phyloP scores from a whole-genome alignment of 2,113 vertebrate genomes.

The Aegithalos caudatus region DNA sequence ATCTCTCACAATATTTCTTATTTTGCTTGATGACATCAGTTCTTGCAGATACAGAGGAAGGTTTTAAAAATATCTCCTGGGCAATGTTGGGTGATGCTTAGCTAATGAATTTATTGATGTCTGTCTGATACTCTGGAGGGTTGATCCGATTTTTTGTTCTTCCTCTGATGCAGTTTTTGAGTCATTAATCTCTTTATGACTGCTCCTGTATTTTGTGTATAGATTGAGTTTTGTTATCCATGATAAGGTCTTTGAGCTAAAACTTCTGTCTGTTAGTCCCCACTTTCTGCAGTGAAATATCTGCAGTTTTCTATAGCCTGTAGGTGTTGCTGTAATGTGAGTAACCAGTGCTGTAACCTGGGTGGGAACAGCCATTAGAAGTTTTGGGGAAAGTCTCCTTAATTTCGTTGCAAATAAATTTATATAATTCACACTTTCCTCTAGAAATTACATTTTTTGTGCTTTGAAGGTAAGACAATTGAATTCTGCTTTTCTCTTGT shows the following conservation, averaged over 20 bases:
- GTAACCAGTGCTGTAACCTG: background rate
- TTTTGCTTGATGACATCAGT: slow-evolving; percentile 14
- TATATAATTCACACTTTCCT: background rate
- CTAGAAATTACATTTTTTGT: background rate
- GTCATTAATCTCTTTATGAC: background rate
- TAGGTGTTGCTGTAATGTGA: background rate
- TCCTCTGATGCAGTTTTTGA: background rate
- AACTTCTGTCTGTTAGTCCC: background rate
- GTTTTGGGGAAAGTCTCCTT: background rate
- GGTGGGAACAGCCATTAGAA: background rate
- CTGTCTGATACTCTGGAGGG: background rate
- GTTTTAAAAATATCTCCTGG: slow-evolving; percentile 5
- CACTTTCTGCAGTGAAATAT: background rate
- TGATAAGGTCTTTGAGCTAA: background rate
- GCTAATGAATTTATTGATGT: background rate
- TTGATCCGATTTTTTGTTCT: background rate
- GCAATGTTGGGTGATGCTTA: background rate
- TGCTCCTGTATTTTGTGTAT: background rate
- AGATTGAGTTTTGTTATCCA: background rate
- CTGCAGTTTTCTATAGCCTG: background rate
- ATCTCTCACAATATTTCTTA: background rate
- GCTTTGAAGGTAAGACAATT: background rate
- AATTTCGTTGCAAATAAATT: background rate
- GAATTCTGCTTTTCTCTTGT: background rate
- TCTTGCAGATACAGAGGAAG: background rate